Evolutionary conservation across 2,888 invertebrate species (phyloP), one percentile per base, ranked within the genome.

Genomic region (Cheilosia vulpina): DNA sequence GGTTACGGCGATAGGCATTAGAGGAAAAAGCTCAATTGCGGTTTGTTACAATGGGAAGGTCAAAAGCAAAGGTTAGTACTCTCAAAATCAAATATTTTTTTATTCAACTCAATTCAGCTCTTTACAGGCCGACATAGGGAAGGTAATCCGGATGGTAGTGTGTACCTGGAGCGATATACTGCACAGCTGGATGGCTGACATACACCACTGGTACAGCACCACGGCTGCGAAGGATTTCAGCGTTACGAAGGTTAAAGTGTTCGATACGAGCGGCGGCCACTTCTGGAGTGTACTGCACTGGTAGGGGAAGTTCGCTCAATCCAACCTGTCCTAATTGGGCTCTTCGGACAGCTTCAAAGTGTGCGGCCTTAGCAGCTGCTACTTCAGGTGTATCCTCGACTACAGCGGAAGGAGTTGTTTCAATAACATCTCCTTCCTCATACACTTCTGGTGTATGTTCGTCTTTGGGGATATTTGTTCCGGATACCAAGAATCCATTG

Each of bases 401-500:
- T 15, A 55, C 34, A n/a, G 72, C 43, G 9, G 77, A 55, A 3
- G 72, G 71, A 17, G 47, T 11, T 58, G 15, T 38, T 41, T 77
- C 45, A 2, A 71, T 38, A 6, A 52, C 38, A 4, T 73, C 62
- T 27, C 55, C 62, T 2, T 73, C 50, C 7, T 17, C 57, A 2
- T 43, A 17, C 19, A 47, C 38, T 15, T 6, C 13, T 4, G 80
- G 34, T 1, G 47, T 66, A 6, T 24, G 41, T 17, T 50, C 69
- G 21, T 55, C 11, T 69, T 38, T 65, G 1, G 75, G 69, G n/a
- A 75, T 47, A 83, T 90, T 89, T 7, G 89, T 88, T 19, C 89
- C 89, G 5, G 88, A 88, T 5, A 90, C 89, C n/a, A 89, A 81
- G 85, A 90, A 90, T 43, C 90, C 90, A 77, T 90, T 88, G 34